Conservation (phyloP, 2,113 vertebrate species). For the Onychostoma macrolepis region DNA sequence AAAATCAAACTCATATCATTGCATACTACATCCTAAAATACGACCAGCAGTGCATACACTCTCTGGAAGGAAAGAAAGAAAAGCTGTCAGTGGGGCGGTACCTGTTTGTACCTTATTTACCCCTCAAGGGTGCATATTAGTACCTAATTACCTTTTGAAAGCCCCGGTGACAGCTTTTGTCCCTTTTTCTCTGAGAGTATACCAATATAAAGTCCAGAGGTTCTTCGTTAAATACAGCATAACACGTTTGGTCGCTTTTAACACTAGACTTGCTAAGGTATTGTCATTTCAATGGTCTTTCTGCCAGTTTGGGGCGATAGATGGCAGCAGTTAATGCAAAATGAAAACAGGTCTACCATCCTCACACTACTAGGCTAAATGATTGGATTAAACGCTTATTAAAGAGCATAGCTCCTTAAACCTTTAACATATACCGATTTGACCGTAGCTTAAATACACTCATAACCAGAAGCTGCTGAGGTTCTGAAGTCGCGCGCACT, state of each 20-base stretch:
- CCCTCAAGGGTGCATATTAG: neutral
- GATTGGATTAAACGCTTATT: neutral
- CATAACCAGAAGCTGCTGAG: neutral
- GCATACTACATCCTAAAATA: neutral
- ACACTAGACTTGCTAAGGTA: neutral
- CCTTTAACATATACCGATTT: neutral
- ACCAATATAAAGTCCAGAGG: too few relatives aligned
- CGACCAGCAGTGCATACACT: too few relatives aligned
- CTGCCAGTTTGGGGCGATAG: neutral
- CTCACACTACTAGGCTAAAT: neutral
- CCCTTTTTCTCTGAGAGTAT: too few relatives aligned
- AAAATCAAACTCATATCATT: too few relatives aligned
- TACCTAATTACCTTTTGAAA: too few relatives aligned
- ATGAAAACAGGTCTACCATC: neutral
- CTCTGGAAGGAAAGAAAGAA: too few relatives aligned
- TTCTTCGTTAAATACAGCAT: neutral
- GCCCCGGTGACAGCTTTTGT: too few relatives aligned
- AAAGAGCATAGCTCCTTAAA: neutral
- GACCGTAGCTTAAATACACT: neutral
- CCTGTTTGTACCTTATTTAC: neutral
- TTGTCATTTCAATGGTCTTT: neutral
- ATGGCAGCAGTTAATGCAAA: neutral
- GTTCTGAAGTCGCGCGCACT: neutral
- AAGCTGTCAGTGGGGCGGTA: too few relatives aligned
- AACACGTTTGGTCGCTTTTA: neutral